These are phyloP conservation scores for Catocala sponsa DNA, from an alignment of 2,888 invertebrate species.

Conservation along the genomic window DNA sequence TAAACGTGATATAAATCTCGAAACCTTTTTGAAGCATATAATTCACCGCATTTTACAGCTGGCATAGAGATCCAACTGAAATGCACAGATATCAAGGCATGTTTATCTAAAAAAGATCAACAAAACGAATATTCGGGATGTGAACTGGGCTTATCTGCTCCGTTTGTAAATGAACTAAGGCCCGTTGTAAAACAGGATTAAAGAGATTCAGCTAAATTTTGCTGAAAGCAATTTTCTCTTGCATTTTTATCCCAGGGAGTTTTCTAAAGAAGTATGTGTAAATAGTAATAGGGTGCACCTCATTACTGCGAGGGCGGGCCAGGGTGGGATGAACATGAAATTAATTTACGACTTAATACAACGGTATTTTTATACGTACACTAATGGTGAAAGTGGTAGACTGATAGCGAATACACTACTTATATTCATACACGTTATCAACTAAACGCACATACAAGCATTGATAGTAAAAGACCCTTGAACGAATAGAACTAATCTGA, in stretches of 20 bases:
- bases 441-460: not conserved
- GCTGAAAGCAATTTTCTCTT: conserved; percentile 49
- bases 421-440: not conserved
- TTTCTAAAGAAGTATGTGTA: conserved; percentile 64
- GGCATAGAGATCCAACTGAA: conserved; percentile 47
- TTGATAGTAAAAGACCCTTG: too few species aligned
- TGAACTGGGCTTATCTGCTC: conserved; percentile 61
- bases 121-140: conserved; percentile 64
- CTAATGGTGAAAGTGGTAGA: conserved; percentile 21
- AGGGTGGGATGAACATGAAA: conserved; percentile 62
- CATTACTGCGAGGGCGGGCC: conserved; percentile 59
- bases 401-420: conserved; percentile 13
- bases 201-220: conserved; percentile 57
- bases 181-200: conserved; percentile 66
- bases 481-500: too few species aligned
- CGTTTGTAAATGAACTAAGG: conserved; percentile 72
- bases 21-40: conserved; percentile 25
- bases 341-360: conserved; percentile 80
- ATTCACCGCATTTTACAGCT: conserved; percentile 28
- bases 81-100: conserved; percentile 54
- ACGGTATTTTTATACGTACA: conserved; percentile 49
- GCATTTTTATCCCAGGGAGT: conserved; percentile 41
- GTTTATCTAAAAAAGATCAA: conserved; percentile 63
- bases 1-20: conserved; percentile 12
- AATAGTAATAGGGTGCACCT: conserved; percentile 64